Evolutionary conservation across 2,797 vertebrate species (phyloP).

Genomic region (Malacoraja senta): DNA sequence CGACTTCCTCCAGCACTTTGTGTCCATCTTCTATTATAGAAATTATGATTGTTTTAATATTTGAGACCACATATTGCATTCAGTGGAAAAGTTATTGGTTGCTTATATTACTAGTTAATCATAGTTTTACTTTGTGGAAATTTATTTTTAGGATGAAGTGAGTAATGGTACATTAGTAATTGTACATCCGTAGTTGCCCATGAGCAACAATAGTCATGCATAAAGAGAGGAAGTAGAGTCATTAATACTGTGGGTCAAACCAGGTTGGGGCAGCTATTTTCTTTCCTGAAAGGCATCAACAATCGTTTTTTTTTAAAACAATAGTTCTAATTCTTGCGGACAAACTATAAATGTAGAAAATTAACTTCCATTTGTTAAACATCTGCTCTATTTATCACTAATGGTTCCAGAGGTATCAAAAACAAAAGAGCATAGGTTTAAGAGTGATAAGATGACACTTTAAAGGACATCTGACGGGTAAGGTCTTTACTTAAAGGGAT

Average conservation of each 20-base stretch:
- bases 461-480: too few species aligned
- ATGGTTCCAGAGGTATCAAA: too few species aligned
- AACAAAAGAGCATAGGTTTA: too few species aligned
- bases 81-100: neutral
- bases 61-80: neutral
- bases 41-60: neutral
- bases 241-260: neutral
- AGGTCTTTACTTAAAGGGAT: too few species aligned
- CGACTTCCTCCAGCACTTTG: too few species aligned
- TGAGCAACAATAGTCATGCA: neutral
- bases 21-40: too few species aligned
- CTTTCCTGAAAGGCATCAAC: neutral
- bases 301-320: neutral
- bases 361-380: neutral
- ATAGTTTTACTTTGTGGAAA: neutral
- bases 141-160: neutral
- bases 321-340: neutral
- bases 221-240: neutral
- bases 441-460: too few species aligned
- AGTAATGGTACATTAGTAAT: neutral
- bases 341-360: neutral
- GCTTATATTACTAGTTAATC: neutral
- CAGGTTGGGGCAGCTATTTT: neutral
- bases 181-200: neutral
- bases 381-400: too few species aligned